Percentiles rank a stretch among this genome's conserved stretches.
Evolutionary conservation across 1,140 invertebrate species (phyloP).

Genomic region (Samia ricini): DNA sequence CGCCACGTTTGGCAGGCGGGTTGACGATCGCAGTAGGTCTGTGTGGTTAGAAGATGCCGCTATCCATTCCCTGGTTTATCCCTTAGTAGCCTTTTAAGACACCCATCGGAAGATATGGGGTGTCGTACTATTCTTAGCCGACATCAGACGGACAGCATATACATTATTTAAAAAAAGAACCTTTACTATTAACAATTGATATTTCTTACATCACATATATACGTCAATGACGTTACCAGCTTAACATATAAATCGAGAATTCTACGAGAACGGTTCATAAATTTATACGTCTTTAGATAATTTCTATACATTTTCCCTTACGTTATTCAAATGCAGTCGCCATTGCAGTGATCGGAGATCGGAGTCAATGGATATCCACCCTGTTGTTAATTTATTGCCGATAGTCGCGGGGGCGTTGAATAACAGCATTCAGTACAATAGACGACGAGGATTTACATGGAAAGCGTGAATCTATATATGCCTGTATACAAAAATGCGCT

Average conservation of each 20-base stretch:
- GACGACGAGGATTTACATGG: conserved; percentile 12
- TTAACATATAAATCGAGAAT: conserved; percentile 3
- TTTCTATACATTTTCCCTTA: conserved; percentile 25
- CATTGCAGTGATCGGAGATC: conserved; percentile 48
- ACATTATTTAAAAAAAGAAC: too few species aligned
- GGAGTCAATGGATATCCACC: conserved; percentile 57
- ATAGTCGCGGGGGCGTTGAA: conserved; percentile 48
- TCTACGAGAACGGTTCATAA: conserved; percentile 18
- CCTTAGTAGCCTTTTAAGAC: too few species aligned
- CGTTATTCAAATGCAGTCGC: conserved; percentile 46
- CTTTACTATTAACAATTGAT: too few species aligned
- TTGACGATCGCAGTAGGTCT: too few species aligned
- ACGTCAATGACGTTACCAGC: not conserved
- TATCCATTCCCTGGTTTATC: too few species aligned
- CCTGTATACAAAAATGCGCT: not conserved
- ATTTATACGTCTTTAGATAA: conserved; percentile 32
- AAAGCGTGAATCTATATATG: not conserved
- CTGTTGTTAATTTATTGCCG: conserved; percentile 55
- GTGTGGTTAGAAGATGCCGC: too few species aligned
- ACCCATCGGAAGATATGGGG: too few species aligned
- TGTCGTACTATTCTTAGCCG: too few species aligned
- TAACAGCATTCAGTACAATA: conserved; percentile 42
- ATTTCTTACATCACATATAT: too few species aligned
- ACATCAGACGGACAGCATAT: too few species aligned
- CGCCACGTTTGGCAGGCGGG: too few species aligned